Base-by-base conservation (phyloP, 1,140 invertebrate genomes). In the Samia ricini region DNA sequence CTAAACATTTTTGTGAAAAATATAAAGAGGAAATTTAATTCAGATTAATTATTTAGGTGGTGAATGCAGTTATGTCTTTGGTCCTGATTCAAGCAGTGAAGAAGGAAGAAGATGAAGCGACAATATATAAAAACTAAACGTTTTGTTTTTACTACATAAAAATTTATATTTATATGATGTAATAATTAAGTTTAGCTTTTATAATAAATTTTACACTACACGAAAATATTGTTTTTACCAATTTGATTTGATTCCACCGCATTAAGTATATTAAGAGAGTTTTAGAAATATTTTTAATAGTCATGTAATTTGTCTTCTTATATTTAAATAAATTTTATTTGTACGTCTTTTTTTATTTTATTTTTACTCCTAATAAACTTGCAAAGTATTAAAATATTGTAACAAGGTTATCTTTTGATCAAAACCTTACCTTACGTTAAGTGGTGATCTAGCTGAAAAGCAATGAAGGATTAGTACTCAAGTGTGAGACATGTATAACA, bases 11-110 rank as follows among this genome's bases (percentile, higher is more conserved):
- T 4, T 42, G n/a, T 15, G 12, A 15, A 1, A 3, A 42, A 15
- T 42, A 15, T 15, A 8, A 8, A 42, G 33, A 36, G 33, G 4
- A 36, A 42, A 42, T 15, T 24, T 52, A 52, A 52, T 52, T 21
- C 12, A 29, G 18, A n/a, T 5, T 15, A 15, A 57, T 33, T 68
- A 67, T 77, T 68, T 72, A 95, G 94, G 91, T 94, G 0, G 79
- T 95, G 33, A 93, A 94, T 65, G 92, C 91, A 3, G 94, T 94
- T 0, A 90, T 95, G 77, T 93, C 94, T 1, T 66, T 94, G 8
- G 89, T 95, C 6, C 91, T 95, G 2, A 91, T 95, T 15, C 93
- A 94, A 83, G 95, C 94, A 1, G 91, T 95, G 26, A 93, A 93
- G 71, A 95, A 95, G 79, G 94, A 95, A 91, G 93, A 95, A 74